Conservation (phyloP, 2,888 invertebrate genomes). For the Anthrax anthrax region DNA sequence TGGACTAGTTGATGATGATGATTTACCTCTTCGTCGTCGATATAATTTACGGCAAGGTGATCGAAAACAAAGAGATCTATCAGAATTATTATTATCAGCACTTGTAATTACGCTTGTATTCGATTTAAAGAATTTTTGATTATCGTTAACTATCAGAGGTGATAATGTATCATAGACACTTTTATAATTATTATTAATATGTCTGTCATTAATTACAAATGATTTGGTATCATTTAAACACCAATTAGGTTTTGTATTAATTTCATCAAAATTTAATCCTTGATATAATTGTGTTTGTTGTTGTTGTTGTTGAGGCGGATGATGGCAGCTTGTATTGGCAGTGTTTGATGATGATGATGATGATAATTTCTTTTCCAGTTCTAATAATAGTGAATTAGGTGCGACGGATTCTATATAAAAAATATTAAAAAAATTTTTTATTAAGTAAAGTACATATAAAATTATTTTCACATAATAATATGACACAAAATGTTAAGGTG, state of each 20-base stretch:
- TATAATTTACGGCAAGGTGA: neutral
- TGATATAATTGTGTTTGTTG: neutral
- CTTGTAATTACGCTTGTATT: neutral
- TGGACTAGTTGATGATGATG: neutral
- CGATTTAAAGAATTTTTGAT: conserved; percentile 19
- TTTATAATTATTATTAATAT: conserved; percentile 16
- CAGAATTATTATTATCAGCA: neutral
- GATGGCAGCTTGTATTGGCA: conserved; percentile 37
- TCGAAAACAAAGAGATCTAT: neutral
- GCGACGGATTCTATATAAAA: conserved; percentile 23
- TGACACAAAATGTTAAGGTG: neutral
- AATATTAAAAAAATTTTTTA: conserved; percentile 1
- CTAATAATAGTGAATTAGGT: conserved; percentile 15
- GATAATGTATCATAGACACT: conserved; percentile 32
- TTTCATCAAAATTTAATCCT: too few species aligned
- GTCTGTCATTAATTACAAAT: too few species aligned
- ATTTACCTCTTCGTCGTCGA: neutral
- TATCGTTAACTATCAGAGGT: conserved; percentile 22
- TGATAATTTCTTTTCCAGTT: conserved; percentile 25
- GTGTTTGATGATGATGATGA: conserved; percentile 36
- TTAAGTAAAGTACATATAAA: neutral
- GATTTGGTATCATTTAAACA: too few species aligned
- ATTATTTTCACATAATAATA: neutral
- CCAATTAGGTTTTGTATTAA: too few species aligned
- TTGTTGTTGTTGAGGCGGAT: conserved; percentile 14